phyloP scores from a whole-genome alignment of 2,888 invertebrate genomes.

The Phania funesta region DNA sequence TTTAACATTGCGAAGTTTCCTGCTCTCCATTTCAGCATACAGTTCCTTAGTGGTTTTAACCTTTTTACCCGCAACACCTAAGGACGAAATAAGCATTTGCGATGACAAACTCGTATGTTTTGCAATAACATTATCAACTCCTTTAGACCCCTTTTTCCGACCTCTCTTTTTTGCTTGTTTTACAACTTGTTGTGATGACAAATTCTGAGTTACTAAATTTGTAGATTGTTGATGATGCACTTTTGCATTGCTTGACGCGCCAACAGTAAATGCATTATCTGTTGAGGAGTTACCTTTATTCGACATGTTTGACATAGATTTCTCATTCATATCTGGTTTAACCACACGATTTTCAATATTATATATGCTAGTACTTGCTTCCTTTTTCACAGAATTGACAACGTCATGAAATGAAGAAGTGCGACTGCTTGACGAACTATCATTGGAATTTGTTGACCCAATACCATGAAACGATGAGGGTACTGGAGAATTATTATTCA shows the following conservation, averaged over 20 bases:
- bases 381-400: constrained; percentile 42
- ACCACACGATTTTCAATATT: constrained; percentile 8
- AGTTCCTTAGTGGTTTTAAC: constrained; percentile 80
- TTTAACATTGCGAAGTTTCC: constrained; percentile 70
- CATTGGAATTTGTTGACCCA: constrained; percentile 70
- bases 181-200: constrained; percentile 19
- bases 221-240: constrained; percentile 16
- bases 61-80: constrained; percentile 77
- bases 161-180: constrained; percentile 77
- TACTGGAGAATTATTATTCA: constrained; percentile 8
- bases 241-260: background rate
- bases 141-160: constrained; percentile 80
- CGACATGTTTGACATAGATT: constrained; percentile 43
- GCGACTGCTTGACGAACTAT: constrained; percentile 75
- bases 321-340: constrained; percentile 36
- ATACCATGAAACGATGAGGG: constrained; percentile 62
- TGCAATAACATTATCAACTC: constrained; percentile 78
- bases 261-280: constrained; percentile 31
- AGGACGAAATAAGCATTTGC: constrained; percentile 73
- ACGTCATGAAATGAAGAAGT: constrained; percentile 72
- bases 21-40: constrained; percentile 79
- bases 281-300: constrained; percentile 27
- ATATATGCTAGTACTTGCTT: constrained; percentile 28
- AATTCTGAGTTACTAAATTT: constrained; percentile 29
- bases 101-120: constrained; percentile 75